Base-by-base conservation (phyloP, 2,797 vertebrate genomes). In the Cryptoblepharus egeriae region DNA sequence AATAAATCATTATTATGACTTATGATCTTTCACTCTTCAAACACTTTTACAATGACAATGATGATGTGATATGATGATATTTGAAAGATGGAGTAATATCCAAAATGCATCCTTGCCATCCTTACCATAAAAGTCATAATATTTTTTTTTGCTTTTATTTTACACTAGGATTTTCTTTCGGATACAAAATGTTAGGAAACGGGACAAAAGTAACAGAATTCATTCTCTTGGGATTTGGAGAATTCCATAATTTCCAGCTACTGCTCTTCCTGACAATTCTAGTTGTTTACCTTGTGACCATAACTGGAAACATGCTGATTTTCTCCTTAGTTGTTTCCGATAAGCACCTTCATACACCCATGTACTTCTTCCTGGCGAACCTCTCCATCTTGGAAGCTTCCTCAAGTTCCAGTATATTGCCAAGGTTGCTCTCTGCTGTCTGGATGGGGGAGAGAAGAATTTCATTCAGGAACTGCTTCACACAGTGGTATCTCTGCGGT, bases 201-300 rank as follows among this genome's bases (percentile, higher is more conserved):
- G 5, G 67, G 11, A 65, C 70, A 13, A 39, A 8, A 42, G 65
- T 65, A 30, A 65, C 49, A 74, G 71, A 65, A 57, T 91, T 92
- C 77, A 42, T 93, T 52, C 71, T 91, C 15, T 58, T 88, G 73
- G 89, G 89, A 28, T 87, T 92, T 63, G 89, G 86, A 57, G 90
- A 35, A n/a, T 65, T 24, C 5, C 61, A 83, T 7, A 65, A 64
- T 61, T 3, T 77, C 2, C 86, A 88, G 83, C 81, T 77, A 45
- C 76, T 80, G 80, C 24, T 90, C 35, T 90, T 90, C 73, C 60
- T 87, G 24, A 10, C 79, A 20, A 88, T 91, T 52, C 68, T 87
- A 55, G 22, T 88, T 49, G 83, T 91, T 57, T 92, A 88, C 6
- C 4, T 86, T 6, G 76, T 85, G 74, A 93, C 88, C 3, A 52